Evolutionary conservation across 1,140 invertebrate species (phyloP), one percentile per base, ranked within the genome.

Genomic region (Gryon sp.): DNA sequence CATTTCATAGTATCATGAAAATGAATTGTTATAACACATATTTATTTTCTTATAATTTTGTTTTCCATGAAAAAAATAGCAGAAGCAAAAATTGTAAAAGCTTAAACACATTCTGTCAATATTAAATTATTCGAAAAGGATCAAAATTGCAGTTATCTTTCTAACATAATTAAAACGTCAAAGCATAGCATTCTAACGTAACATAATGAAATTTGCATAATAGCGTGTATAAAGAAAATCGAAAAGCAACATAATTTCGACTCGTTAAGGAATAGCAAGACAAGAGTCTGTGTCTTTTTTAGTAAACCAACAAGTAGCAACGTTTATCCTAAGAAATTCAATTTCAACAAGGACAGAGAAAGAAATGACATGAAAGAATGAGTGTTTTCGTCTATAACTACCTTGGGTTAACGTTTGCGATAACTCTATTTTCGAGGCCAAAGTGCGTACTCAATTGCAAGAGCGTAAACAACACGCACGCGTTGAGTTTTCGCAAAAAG

Each of bases 281-380:
- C 46, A 15, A 14, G 28, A 52, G 28, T 4, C 22, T 12, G 15
- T 50, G 24, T 59, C 52, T n/a, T n/a, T 41, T 46, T 52, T n/a
- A 55, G 26, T 12, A 40, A 48, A 52, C 50, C 57, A 62, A 72
- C 20, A 62, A 72, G 48, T 62, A 38, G 48, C 28, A 55, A 66
- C 70, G 62, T 74, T 66, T 60, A 22, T 48, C 36, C 24, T 3
- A 22, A 48, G 55, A 59, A 74, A 74, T 75, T 66, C 7, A 68
- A 76, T 76, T 76, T 48, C 28, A 36, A 38, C n/a, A n/a, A n/a
- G n/a, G n/a, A n/a, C n/a, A n/a, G n/a, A n/a, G n/a, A 55, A 41
- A 53, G 36, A 55, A 60, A 59, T n/a, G n/a, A n/a, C n/a, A n/a
- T n/a, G 41, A 38, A 60, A 74, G 70, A 74, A 66, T 66, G 62